These are phyloP conservation scores for Heloderma charlesbogerti DNA, from an alignment of 2,113 vertebrate species.

Conservation along the genomic window DNA sequence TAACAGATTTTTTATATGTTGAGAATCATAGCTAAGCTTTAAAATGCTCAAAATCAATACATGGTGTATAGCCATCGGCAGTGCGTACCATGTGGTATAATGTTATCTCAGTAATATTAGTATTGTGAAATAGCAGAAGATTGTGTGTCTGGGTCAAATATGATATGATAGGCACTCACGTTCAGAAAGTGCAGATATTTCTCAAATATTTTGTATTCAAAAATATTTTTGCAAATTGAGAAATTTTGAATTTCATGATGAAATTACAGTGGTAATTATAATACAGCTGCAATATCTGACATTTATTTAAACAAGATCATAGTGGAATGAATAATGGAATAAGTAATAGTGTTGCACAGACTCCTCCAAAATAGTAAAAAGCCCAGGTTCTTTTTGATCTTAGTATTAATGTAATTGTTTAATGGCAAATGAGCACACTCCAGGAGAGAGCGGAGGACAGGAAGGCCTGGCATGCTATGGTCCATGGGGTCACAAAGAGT, in stretches of 20 bases:
- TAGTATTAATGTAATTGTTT: not conserved
- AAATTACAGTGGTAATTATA: not conserved
- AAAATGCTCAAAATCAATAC: conserved; percentile 52
- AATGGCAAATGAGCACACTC: not conserved
- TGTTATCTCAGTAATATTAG: not conserved
- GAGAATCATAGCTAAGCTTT: conserved; percentile 43
- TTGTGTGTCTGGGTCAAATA: not conserved
- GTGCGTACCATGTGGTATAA: accelerated
- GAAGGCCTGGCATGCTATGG: too few relatives aligned
- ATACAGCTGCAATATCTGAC: not conserved
- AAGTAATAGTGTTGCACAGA: not conserved
- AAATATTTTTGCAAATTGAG: not conserved
- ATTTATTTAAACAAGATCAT: not conserved
- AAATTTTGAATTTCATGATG: not conserved
- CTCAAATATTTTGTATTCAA: not conserved
- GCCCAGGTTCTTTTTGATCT: not conserved
- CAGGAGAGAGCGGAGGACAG: too few relatives aligned
- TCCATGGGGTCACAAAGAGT: too few relatives aligned
- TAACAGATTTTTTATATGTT: conserved; percentile 39
- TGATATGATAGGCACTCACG: accelerated
- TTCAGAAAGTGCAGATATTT: not conserved
- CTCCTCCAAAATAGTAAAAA: not conserved
- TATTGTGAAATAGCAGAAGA: accelerated
- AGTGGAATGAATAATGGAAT: not conserved
- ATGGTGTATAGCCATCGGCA: not conserved